Percentiles rank a stretch among this genome's conserved stretches.
These are phyloP conservation scores for Anguilla japonica DNA, from an alignment of 2,113 vertebrate genomes.

Conservation along the genomic window DNA sequence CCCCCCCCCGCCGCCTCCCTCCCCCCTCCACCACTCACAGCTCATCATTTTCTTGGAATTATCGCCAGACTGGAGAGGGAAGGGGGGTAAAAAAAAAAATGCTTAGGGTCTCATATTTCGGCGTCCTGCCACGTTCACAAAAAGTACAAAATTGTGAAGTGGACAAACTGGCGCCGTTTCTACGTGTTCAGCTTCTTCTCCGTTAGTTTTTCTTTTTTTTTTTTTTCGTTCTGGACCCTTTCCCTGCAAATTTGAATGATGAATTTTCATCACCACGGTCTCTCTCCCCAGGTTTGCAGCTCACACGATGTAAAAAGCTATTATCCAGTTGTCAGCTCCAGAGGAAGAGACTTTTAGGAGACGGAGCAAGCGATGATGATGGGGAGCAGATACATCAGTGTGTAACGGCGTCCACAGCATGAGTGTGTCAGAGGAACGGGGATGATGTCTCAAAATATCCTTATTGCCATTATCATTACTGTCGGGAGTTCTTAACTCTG, in stretches of 20 bases:
- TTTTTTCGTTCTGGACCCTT: conserved; percentile 67
- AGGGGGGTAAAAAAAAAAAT: not conserved
- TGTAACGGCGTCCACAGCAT: too few species aligned
- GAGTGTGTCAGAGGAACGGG: not conserved
- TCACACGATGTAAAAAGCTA: conserved; percentile 94
- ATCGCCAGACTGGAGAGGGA: not conserved
- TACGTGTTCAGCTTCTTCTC: conserved; percentile 22
- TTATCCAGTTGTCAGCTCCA: conserved; percentile 90
- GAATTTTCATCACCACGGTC: conserved; percentile 82
- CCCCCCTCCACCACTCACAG: too few species aligned
- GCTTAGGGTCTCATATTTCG: not conserved
- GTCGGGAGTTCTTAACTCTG: not conserved
- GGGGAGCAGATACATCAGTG: conserved; percentile 72
- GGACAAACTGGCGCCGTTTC: conserved; percentile 92
- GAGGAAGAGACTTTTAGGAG: conserved; percentile 66
- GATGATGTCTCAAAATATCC: not conserved
- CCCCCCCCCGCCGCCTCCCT: not conserved
- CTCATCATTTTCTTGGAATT: not conserved
- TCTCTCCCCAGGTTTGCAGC: conserved; percentile 85
- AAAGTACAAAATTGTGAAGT: conserved; percentile 88
- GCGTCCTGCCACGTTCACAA: not conserved
- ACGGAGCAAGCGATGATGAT: conserved; percentile 78
- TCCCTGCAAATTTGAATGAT: conserved; percentile 95
- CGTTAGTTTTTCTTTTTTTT: conserved; percentile 53
- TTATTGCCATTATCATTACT: not conserved